Conservation (phyloP, 2,113 vertebrate genomes). For the Odocoileus virginianus region DNA sequence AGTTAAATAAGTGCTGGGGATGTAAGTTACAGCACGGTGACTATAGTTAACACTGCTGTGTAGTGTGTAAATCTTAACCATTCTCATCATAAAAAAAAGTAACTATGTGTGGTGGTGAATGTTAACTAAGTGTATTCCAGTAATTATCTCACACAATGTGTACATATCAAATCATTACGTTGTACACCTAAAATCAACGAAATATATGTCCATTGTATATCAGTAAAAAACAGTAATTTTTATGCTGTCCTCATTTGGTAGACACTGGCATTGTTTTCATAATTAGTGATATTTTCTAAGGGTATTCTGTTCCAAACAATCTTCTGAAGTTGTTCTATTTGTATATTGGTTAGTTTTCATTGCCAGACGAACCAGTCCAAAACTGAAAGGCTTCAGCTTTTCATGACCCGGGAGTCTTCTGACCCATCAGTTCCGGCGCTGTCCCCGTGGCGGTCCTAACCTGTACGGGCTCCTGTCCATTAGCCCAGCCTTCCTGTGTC, state of each 20-base stretch:
- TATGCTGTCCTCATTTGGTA: neutral
- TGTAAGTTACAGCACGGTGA: neutral
- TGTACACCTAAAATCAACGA: neutral
- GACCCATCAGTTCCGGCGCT: neutral
- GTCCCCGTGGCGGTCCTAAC: neutral
- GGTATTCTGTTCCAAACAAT: neutral
- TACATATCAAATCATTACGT: neutral
- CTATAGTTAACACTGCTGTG: neutral
- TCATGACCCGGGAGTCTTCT: neutral
- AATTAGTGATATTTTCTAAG: neutral
- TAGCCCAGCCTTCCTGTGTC: too few relatives aligned
- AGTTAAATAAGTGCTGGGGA: neutral
- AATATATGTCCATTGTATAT: neutral
- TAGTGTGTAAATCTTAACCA: neutral
- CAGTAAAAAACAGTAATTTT: neutral
- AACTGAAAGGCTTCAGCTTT: neutral
- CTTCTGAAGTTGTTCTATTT: neutral
- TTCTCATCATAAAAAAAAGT: neutral
- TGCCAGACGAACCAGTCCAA: neutral
- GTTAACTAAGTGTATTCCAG: neutral
- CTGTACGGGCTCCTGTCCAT: neutral
- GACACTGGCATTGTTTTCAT: neutral
- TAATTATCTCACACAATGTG: neutral
- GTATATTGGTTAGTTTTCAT: neutral
- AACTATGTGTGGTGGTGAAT: neutral